Conservation (phyloP, 1,140 invertebrate genomes). For the Panagrolaimus sp. region DNA sequence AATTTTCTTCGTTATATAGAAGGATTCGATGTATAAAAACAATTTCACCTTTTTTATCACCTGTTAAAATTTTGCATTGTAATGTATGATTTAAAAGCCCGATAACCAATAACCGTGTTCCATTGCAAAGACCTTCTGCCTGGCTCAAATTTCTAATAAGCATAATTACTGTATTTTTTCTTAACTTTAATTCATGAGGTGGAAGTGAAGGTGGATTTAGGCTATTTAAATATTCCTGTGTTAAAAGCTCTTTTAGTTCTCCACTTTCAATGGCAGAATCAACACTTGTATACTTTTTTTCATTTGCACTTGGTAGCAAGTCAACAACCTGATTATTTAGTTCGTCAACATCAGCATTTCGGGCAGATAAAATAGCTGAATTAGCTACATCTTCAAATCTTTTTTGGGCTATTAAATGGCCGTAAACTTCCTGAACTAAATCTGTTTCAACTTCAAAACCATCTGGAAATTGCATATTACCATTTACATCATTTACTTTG, state of each 20-base stretch:
- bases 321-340: constrained; percentile 1
- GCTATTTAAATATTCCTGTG: constrained; percentile 57
- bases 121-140: constrained; percentile 35
- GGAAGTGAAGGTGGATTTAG: constrained; percentile 53
- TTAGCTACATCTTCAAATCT: background rate
- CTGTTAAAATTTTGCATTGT: constrained; percentile 10
- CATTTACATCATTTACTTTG: background rate
- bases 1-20: background rate
- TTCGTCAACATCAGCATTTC: background rate
- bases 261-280: background rate
- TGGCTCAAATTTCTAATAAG: constrained; percentile 58
- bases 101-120: constrained; percentile 15
- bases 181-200: constrained; percentile 57
- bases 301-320: background rate
- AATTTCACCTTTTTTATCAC: background rate
- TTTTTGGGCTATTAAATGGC: background rate
- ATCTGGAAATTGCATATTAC: background rate
- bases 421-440: constrained; percentile 16
- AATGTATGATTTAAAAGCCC: background rate
- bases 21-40: background rate
- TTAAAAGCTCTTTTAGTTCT: background rate
- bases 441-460: background rate
- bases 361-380: constrained; percentile 5
- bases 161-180: constrained; percentile 56
- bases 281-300: background rate